Evolutionary conservation across 2,888 invertebrate species (phyloP).

Genomic region (Mesorhabditis spiculigera): DNA sequence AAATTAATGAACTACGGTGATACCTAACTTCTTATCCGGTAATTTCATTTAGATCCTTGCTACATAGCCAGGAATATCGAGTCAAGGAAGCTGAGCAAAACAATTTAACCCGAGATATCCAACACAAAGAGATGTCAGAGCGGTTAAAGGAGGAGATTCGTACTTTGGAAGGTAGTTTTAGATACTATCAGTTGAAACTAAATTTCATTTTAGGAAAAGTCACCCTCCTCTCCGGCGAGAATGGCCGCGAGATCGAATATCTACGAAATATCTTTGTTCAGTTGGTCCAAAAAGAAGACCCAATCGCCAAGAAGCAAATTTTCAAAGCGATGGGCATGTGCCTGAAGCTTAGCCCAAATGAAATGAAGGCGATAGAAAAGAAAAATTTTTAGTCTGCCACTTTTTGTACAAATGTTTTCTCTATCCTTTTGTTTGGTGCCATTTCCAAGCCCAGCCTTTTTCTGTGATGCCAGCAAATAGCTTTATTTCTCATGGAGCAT

Average conservation of each 20-base stretch:
- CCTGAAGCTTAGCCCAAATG: conserved; percentile 74
- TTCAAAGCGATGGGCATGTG: conserved; percentile 56
- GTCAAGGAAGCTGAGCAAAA: conserved; percentile 65
- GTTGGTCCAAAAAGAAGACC: conserved; percentile 73
- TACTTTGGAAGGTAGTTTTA: conserved; percentile 58
- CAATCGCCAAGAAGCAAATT: conserved; percentile 73
- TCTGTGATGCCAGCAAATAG: no score
- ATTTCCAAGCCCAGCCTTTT: no score
- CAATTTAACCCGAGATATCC: conserved; percentile 54
- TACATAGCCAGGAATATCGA: conserved; percentile 66
- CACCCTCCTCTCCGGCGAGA: conserved; percentile 50
- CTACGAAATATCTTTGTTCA: conserved; percentile 83
- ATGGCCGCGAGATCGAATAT: conserved; percentile 73
- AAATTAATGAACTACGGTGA: conserved; percentile 59
- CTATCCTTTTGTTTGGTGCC: no score
- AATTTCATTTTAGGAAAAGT: conserved; percentile 48
- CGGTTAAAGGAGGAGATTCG: conserved; percentile 64
- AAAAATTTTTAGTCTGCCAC: not conserved
- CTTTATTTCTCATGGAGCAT: no score
- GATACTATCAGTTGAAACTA: conserved; percentile 14
- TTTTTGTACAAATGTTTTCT: not conserved
- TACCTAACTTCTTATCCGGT: not conserved
- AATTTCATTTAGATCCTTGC: conserved; percentile 68
- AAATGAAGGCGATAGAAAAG: conserved; percentile 64
- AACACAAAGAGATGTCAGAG: conserved; percentile 66